These are phyloP conservation scores for Apus apus DNA, from an alignment of 2,113 vertebrate genomes.

Conservation along the genomic window DNA sequence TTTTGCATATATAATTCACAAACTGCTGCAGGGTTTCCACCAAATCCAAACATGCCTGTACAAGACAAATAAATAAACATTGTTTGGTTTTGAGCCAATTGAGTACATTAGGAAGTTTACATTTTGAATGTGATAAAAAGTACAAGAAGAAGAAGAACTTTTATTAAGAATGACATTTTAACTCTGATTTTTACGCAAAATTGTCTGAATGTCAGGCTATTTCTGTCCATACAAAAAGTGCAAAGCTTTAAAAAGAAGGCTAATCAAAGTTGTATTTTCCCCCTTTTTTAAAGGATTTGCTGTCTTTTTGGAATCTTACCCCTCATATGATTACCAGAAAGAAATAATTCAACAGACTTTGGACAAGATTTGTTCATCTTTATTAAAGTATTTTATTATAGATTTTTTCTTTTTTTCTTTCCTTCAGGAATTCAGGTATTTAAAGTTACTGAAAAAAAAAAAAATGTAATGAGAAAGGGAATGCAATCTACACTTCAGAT, in stretches of 20 bases:
- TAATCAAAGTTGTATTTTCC: neutral
- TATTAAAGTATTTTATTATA: neutral
- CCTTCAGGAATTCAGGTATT: neutral
- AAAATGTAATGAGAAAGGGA: neutral
- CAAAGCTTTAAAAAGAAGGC: neutral
- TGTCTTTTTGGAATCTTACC: neutral
- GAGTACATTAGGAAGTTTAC: neutral
- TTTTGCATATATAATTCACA: constrained; percentile 4
- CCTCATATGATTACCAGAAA: neutral
- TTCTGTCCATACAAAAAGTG: neutral
- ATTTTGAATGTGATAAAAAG: neutral
- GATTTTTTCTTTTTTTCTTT: neutral
- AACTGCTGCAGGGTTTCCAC: neutral
- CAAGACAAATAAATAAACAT: neutral
- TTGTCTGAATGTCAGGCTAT: neutral
- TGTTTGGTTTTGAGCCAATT: neutral
- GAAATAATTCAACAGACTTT: neutral
- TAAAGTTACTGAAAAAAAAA: neutral
- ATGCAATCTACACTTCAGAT: neutral
- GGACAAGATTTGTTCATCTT: neutral
- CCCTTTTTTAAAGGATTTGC: neutral
- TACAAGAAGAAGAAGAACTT: neutral
- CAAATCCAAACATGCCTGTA: neutral
- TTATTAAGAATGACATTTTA: neutral
- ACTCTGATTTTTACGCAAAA: neutral